phyloP scores from a whole-genome alignment of 2,113 vertebrate genomes.

The Rhineura floridana region DNA sequence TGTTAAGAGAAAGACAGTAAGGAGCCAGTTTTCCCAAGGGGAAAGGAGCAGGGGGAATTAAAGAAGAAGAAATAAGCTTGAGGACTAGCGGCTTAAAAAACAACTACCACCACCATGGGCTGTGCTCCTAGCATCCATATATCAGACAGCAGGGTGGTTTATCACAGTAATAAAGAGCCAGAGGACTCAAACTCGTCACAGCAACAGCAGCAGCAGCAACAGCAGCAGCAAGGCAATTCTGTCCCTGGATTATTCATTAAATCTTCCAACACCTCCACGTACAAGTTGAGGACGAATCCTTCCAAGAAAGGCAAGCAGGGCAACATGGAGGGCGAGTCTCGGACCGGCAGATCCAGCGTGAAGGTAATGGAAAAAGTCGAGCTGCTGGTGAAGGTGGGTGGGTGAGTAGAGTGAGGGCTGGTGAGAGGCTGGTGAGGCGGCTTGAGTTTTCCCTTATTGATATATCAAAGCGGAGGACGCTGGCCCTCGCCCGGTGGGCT shows the following conservation, averaged over 20 bases:
- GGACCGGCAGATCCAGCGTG: slow-evolving; percentile 68
- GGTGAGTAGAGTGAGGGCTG: neutral
- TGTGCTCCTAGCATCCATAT: slow-evolving; percentile 97
- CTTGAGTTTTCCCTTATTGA: neutral
- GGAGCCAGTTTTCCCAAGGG: slow-evolving; percentile 50
- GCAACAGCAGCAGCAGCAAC: slow-evolving; percentile 12
- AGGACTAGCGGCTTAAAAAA: slow-evolving; percentile 67
- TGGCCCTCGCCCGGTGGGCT: neutral
- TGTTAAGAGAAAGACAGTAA: slow-evolving; percentile 59
- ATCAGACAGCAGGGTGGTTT: slow-evolving; percentile 88
- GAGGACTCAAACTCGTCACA: slow-evolving; percentile 89
- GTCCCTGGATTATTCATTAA: slow-evolving; percentile 89
- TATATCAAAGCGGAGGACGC: neutral
- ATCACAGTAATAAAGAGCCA: slow-evolving; percentile 90
- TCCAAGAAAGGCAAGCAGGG: slow-evolving; percentile 73
- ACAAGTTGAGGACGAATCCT: slow-evolving; percentile 83
- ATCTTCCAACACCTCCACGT: slow-evolving; percentile 81
- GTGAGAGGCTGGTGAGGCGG: neutral
- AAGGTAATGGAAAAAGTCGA: slow-evolving; percentile 66
- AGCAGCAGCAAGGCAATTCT: slow-evolving; percentile 84
- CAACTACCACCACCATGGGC: slow-evolving; percentile 90
- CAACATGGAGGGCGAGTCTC: slow-evolving; percentile 72
- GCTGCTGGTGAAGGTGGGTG: neutral
- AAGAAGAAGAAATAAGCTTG: slow-evolving; percentile 59
- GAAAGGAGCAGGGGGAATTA: slow-evolving; percentile 56